Evolutionary conservation across 2,113 vertebrate genomes (phyloP).

Genomic region (Lycaon pictus): DNA sequence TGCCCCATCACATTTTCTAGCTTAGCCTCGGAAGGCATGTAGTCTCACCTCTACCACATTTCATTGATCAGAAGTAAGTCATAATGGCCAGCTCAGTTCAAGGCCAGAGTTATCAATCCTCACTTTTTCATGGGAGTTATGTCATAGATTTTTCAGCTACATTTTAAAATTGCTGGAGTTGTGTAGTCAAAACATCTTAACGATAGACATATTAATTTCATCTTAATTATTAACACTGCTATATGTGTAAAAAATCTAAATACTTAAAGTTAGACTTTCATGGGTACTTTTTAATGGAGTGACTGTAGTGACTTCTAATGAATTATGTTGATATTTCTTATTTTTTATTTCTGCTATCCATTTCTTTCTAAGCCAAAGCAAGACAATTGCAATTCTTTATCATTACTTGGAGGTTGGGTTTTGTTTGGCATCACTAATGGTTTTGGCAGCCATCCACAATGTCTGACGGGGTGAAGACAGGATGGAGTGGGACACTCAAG

Average conservation of each 20-base stretch:
- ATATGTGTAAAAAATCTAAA: background rate
- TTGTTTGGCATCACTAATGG: background rate
- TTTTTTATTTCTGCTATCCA: background rate
- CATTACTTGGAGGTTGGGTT: background rate
- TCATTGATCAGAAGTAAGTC: background rate
- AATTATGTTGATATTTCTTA: background rate
- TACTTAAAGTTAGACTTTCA: background rate
- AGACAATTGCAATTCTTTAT: background rate
- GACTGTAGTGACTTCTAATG: background rate
- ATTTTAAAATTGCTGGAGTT: background rate
- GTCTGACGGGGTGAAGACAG: background rate
- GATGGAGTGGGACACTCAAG: background rate
- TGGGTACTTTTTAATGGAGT: background rate
- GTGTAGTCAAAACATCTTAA: background rate
- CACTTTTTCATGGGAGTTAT: background rate
- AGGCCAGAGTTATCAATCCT: background rate
- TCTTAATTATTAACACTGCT: background rate
- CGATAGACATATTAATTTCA: background rate
- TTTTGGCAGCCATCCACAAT: background rate
- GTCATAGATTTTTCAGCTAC: background rate
- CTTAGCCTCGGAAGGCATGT: background rate
- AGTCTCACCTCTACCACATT: background rate
- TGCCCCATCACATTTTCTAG: background rate
- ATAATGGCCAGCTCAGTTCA: background rate
- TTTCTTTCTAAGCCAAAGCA: background rate